These are phyloP conservation scores for Trichonephila inaurata DNA, from an alignment of 1,140 invertebrate species.

Conservation along the genomic window DNA sequence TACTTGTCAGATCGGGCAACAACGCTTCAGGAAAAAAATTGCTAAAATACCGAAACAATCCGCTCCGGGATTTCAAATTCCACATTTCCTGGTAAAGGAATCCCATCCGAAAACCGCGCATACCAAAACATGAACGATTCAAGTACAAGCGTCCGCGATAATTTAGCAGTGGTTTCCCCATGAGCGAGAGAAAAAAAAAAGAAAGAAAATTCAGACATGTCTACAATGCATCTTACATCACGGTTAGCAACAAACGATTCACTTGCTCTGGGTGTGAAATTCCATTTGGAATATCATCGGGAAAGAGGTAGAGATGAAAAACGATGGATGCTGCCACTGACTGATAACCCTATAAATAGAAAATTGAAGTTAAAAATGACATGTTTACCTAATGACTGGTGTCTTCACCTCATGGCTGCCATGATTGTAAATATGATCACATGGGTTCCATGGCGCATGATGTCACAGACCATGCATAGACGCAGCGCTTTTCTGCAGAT, in stretches of 20 bases:
- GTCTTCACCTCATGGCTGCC: constrained; percentile 76
- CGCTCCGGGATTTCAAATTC: not conserved
- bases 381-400: constrained; percentile 73
- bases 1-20: constrained; percentile 3
- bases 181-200: not conserved
- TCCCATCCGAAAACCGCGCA: not conserved
- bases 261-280: not conserved
- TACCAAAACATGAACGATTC: constrained; percentile 14
- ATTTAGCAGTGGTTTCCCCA: constrained; percentile 44
- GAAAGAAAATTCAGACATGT: constrained; percentile 57
- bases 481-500: constrained; percentile 70
- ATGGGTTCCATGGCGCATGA: constrained; percentile 75
- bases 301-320: not conserved
- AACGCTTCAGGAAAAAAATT: not conserved
- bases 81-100: not conserved
- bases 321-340: not conserved
- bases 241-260: constrained; percentile 47
- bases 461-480: constrained; percentile 72
- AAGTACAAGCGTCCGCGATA: constrained; percentile 19
- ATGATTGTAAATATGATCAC: constrained; percentile 77
- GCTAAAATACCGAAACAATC: not conserved
- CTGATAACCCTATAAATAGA: constrained; percentile 36
- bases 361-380: constrained; percentile 35
- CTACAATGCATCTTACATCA: constrained; percentile 61
- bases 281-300: not conserved